A percentile compares a stretch with the other conserved stretches of the same genome.
Conservation (phyloP, 2,113 vertebrate genomes). For the Ranitomeya imitator region DNA sequence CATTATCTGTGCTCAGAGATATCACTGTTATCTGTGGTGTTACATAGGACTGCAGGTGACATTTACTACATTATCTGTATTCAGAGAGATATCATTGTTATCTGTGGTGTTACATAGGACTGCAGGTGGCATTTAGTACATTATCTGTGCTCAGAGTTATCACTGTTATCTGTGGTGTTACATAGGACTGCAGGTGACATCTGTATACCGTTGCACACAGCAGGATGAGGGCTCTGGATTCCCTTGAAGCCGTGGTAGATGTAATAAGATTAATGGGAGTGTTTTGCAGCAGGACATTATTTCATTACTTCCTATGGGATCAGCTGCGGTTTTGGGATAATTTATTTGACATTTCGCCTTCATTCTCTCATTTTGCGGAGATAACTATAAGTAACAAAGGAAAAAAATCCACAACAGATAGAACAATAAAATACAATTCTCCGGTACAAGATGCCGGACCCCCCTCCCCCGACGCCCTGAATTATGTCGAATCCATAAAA, state of each 20-base stretch:
- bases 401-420: not conserved
- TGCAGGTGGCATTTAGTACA: no score
- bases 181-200: no score
- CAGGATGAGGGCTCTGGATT: not conserved
- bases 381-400: constrained; percentile 44
- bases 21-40: no score
- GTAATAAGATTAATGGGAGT: constrained; percentile 62
- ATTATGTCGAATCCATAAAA: constrained; percentile 30
- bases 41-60: no score
- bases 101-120: no score
- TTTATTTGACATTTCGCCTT: constrained; percentile 65
- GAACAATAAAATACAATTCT: constrained; percentile 22
- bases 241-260: not conserved
- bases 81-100: no score
- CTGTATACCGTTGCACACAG: not conserved
- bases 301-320: constrained; percentile 66
- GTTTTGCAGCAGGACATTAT: constrained; percentile 61
- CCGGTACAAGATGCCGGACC: not conserved
- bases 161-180: no score
- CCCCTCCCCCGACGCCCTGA: not conserved
- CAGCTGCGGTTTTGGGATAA: constrained; percentile 67
- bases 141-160: no score
- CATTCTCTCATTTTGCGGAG: constrained; percentile 62
- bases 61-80: not conserved
- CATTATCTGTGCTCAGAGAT: not conserved